Percentiles rank a stretch among this genome's conserved stretches.
Evolutionary conservation across 1,140 invertebrate species (phyloP).

Genomic region (Doryteuthis pealeii): DNA sequence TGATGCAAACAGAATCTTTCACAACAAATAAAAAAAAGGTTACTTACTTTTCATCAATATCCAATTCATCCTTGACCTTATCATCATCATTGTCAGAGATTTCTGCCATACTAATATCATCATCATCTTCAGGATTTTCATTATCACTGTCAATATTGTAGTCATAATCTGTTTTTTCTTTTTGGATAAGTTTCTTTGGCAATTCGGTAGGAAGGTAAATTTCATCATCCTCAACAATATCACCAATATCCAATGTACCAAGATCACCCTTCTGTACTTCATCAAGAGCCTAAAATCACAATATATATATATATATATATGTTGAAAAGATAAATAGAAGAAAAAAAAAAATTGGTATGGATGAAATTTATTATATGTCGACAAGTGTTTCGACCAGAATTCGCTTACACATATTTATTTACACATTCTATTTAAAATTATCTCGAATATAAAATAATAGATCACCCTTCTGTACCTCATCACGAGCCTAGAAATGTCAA

Average conservation of each 20-base stretch:
- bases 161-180: conserved; percentile 33
- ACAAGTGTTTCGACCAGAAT: too few relatives aligned
- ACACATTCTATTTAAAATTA: too few relatives aligned
- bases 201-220: conserved; percentile 36
- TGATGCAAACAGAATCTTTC: too few relatives aligned
- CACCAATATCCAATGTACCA: conserved; percentile 40
- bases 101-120: conserved; percentile 26
- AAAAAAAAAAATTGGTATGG: too few relatives aligned
- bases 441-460: too few relatives aligned
- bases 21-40: too few relatives aligned
- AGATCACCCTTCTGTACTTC: conserved; percentile 44
- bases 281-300: conserved; percentile 38
- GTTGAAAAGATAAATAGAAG: too few relatives aligned
- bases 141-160: conserved; percentile 33
- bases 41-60: conserved; percentile 22
- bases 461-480: too few relatives aligned
- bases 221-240: conserved; percentile 61
- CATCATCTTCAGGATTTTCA: conserved; percentile 32
- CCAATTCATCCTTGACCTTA: conserved; percentile 28
- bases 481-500: too few relatives aligned
- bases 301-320: too few relatives aligned
- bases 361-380: too few relatives aligned
- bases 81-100: conserved; percentile 48
- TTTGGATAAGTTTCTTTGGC: conserved; percentile 33
- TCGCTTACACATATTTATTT: too few relatives aligned